Base-by-base conservation (phyloP, 2,888 invertebrate genomes). In the Diaprepes abbreviatus region DNA sequence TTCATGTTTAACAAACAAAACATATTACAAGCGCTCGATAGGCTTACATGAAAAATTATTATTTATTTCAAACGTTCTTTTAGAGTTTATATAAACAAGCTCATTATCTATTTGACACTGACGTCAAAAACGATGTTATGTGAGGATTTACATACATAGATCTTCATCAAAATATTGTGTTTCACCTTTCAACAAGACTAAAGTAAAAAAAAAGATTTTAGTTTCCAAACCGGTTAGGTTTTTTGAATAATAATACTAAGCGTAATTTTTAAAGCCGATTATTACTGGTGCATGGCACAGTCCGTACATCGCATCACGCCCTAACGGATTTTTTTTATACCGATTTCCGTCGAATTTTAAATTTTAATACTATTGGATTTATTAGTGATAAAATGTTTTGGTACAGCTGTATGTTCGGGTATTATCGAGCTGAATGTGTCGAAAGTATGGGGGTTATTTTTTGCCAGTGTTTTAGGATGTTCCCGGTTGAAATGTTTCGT, bases 241-340 rank as follows among this genome's bases (percentile, higher is more conserved):
- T n/a, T 59, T 38, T 24, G 14, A 65, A 57, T 58, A 55, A 57
- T 58, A 55, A 52, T 50, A 38, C 59, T 36, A 31, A 50, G 45
- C 66, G 38, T 50, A 66, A 66, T 35, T 59, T 66, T 59, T 40
- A 59, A 66, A 66, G 43, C 66, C 59, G 66, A 66, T 66, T 66
- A 66, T 50, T 62, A 40, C 43, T 24, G 64, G 24, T 50, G 43
- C 64, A 60, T 52, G 48, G 48, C 54, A 57, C 17, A 43, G 59
- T 59, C 33, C 58, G 60, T 68, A 68, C 68, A 62, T 68, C 63
- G 64, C 24, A 55, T 69, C 55, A 64, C 35, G 14, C 35, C 43
- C 55, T 64, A 64, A 69, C 45, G 64, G 63, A 57, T 57, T 69
- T 69, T 55, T 54, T 66, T 62, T 43, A 31, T 45, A 60, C 17